Conservation (phyloP, 2,113 vertebrate species). For the Macroglossus sobrinus region DNA sequence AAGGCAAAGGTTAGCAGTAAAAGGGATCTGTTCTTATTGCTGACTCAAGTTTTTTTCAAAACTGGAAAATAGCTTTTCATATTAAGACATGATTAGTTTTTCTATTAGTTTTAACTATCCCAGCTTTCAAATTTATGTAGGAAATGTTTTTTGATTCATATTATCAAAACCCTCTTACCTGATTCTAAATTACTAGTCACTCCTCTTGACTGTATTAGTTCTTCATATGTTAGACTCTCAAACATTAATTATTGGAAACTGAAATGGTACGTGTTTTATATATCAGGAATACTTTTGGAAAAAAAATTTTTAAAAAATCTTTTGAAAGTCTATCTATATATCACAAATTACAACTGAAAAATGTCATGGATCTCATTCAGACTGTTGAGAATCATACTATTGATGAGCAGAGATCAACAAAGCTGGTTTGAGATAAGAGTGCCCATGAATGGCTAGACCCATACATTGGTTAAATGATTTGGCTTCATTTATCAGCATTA, state of each 20-base stretch:
- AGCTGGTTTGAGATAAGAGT: background rate
- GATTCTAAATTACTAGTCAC: background rate
- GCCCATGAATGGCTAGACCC: background rate
- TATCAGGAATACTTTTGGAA: background rate
- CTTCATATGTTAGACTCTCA: background rate
- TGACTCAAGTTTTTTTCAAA: background rate
- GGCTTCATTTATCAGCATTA: background rate
- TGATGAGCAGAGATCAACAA: background rate
- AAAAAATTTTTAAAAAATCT: background rate
- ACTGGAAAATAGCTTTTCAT: background rate
- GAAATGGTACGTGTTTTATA: background rate
- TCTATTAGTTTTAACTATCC: background rate
- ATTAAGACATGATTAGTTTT: background rate
- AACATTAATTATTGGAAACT: conserved; percentile 29
- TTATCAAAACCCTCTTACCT: background rate
- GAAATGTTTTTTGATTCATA: background rate
- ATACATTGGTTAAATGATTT: background rate
- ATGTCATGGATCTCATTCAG: background rate
- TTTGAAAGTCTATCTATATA: background rate
- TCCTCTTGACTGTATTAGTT: background rate
- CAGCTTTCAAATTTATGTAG: background rate
- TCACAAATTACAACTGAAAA: background rate
- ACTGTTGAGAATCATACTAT: background rate
- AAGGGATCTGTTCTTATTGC: background rate
- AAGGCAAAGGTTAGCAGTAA: background rate